Evolutionary conservation across 2,888 invertebrate species (phyloP).

Genomic region (Lottia gigantea): DNA sequence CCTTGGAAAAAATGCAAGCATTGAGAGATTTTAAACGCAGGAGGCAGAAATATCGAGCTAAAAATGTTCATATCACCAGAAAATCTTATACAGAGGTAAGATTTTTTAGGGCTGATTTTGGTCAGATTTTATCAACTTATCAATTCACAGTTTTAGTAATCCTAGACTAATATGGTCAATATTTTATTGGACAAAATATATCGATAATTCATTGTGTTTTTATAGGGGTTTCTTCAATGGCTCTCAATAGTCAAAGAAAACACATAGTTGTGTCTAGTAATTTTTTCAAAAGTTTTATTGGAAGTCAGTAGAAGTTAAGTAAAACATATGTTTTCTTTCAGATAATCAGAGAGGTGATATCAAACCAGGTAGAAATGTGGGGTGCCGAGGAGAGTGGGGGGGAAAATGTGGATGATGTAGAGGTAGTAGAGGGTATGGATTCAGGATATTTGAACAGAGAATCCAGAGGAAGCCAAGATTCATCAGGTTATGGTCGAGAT

Average conservation of each 20-base stretch:
- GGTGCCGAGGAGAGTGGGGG: constrained; percentile 28
- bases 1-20: constrained; percentile 59
- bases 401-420: constrained; percentile 15
- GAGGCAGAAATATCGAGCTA: constrained; percentile 65
- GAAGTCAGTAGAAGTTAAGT: background rate
- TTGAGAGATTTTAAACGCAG: constrained; percentile 62
- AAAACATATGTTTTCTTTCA: constrained; percentile 27
- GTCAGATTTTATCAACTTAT: too few relatives aligned
- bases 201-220: too few relatives aligned
- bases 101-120: background rate
- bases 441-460: background rate
- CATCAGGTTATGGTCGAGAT: too few relatives aligned
- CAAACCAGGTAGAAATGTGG: constrained; percentile 56
- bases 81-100: constrained; percentile 66
- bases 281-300: background rate
- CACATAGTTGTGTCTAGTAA: too few relatives aligned
- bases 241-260: too few relatives aligned
- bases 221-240: too few relatives aligned
- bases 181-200: too few relatives aligned
- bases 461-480: constrained; percentile 8
- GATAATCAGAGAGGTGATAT: constrained; percentile 58
- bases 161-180: too few relatives aligned
- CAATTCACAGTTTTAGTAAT: too few relatives aligned
- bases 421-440: background rate
- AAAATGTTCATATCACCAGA: constrained; percentile 67